These are phyloP conservation scores for Peromyscus leucopus DNA, from an alignment of 2,113 vertebrate genomes.

Conservation along the genomic window DNA sequence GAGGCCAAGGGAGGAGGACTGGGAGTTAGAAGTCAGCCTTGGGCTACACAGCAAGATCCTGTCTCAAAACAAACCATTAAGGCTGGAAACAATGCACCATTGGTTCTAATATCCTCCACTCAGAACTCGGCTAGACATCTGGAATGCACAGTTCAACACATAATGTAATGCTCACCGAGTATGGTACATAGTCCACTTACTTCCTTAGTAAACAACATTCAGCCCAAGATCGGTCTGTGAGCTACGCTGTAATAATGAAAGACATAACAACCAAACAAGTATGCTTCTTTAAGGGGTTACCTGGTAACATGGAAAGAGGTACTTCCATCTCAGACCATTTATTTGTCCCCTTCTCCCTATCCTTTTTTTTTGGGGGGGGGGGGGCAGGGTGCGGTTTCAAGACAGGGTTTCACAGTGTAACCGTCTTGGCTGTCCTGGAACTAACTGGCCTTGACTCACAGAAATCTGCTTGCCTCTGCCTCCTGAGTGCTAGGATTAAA, in stretches of 20 bases:
- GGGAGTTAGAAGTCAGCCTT: not conserved
- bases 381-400: not conserved
- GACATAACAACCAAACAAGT: not conserved
- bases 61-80: not conserved
- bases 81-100: not conserved
- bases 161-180: not conserved
- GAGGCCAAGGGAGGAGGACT: not conserved
- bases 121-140: slow-evolving; percentile 2
- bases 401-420: not conserved
- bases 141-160: slow-evolving; percentile 19
- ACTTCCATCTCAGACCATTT: not conserved
- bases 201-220: not conserved
- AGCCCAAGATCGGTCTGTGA: not conserved
- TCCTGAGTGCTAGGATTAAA: too few species aligned
- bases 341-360: not conserved
- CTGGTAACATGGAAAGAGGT: not conserved
- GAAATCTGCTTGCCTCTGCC: too few species aligned
- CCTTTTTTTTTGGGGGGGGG: not conserved
- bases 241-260: not conserved
- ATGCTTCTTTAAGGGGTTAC: not conserved
- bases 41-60: not conserved
- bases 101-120: not conserved
- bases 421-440: not conserved
- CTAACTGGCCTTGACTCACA: not conserved
- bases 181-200: slow-evolving; percentile 24